phyloP scores from a whole-genome alignment of 2,113 vertebrate genomes.

The Polypterus bichir region DNA sequence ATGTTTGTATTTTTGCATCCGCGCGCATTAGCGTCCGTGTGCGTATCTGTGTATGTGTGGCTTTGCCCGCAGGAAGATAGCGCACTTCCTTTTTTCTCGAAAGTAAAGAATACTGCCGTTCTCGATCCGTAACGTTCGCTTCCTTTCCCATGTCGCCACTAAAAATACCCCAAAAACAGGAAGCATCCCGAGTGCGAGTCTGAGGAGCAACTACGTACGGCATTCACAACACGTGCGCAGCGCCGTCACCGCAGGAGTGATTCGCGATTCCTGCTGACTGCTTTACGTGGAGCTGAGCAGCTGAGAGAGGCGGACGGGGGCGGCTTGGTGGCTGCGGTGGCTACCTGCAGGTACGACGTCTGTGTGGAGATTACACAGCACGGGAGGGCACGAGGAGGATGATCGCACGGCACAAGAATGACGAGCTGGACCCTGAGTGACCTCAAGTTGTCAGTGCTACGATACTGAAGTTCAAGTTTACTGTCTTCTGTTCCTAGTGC shows the following conservation, averaged over 20 bases:
- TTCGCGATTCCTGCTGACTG: too few species aligned
- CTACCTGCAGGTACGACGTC: too few species aligned
- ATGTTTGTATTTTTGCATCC: constrained; percentile 6
- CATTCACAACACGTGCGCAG: not conserved
- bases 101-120: constrained; percentile 21
- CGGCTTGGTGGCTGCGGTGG: too few species aligned
- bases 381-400: not conserved
- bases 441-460: too few species aligned
- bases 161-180: constrained; percentile 37
- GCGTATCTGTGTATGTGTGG: constrained; percentile 2
- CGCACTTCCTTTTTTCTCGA: constrained; percentile 24
- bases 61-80: constrained; percentile 23
- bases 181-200: constrained; percentile 19
- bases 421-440: too few species aligned
- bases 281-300: too few species aligned
- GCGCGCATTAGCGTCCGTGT: not conserved
- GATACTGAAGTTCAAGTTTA: too few species aligned
- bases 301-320: too few species aligned
- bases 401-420: too few species aligned
- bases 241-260: not conserved
- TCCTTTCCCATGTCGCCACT: constrained; percentile 35
- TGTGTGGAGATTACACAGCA: not conserved
- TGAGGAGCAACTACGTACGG: too few species aligned
- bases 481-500: too few species aligned
- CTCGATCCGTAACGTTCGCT: constrained; percentile 23